Base-by-base conservation (phyloP, 2,888 invertebrate species). In the Incurvaria masculella region DNA sequence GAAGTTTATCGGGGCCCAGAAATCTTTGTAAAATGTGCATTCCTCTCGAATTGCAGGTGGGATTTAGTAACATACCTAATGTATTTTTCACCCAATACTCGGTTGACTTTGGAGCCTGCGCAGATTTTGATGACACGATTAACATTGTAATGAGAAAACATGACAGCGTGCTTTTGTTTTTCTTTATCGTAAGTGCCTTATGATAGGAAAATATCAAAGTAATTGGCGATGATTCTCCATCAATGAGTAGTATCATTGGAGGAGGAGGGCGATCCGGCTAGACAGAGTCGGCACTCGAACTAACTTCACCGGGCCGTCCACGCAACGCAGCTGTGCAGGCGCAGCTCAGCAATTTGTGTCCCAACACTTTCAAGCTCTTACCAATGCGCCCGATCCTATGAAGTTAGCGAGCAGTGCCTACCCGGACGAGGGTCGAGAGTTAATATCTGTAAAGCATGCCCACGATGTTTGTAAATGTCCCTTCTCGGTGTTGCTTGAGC, bases 61-160 rank as follows among this genome's bases (percentile, higher is more conserved):
- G 11, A 33, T 33, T 14, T 33, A 43, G 17, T 17, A 43, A 20
- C 21, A 43, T 21, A 43, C 69, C 69, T 68, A 65, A 74, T 72
- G 76, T 78, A 78, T 72, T 78, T 78, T 78, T 78, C 78, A 78
- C 78, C 78, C 78, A 78, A 76, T 75, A 75, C 78, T 78, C 76
- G 60, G 59, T 64, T 64, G 65, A 65, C 61, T 62, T 63, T 65
- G 65, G 68, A 73, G 69, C 72, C 71, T 74, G 72, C 65, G 65
- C 72, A 45, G 26, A 56, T 59, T 65, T 66, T 66, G 69, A 68
- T 70, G 65, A 72, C 72, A 69, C 69, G 66, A 76, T 74, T 76
- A 76, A 76, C 76, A 63, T 57, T 14, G 14, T 6, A 23, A 23
- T 23, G 4, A 23, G 10, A 33, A n/a, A n/a, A n/a, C n/a, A n/a